phyloP scores from a whole-genome alignment of 2,113 vertebrate species.

The Cranoglanis bouderius region DNA sequence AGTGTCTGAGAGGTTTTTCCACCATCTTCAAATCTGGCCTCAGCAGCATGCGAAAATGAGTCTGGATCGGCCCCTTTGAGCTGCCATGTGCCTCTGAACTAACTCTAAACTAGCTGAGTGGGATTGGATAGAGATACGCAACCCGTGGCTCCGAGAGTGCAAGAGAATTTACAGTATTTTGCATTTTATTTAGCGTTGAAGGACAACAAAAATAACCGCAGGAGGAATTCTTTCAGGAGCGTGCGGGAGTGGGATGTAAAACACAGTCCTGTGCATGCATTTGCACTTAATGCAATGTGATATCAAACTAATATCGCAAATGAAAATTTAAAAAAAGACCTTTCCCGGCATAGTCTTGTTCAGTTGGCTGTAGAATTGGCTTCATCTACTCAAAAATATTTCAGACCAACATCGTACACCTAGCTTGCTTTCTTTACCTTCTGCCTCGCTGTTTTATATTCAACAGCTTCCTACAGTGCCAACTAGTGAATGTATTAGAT shows the following conservation, averaged over 20 bases:
- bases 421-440: neutral
- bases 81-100: neutral
- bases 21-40: neutral
- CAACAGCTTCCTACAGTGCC: neutral
- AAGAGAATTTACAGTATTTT: neutral
- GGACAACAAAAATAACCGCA: neutral
- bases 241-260: neutral
- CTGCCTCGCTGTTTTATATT: neutral
- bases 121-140: neutral
- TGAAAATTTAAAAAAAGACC: neutral
- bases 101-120: neutral
- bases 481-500: neutral
- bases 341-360: neutral
- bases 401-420: neutral
- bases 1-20: neutral
- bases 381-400: neutral
- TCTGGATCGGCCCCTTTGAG: neutral
- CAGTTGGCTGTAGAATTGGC: too few species aligned
- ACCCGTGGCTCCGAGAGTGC: neutral
- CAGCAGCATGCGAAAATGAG: neutral
- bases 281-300: neutral
- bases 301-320: neutral
- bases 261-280: neutral
- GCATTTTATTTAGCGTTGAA: neutral
- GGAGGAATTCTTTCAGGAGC: neutral